Percentiles rank a stretch among this genome's conserved stretches.
These are phyloP conservation scores for Phorcus lineatus DNA, from an alignment of 2,888 invertebrate species.

Conservation along the genomic window DNA sequence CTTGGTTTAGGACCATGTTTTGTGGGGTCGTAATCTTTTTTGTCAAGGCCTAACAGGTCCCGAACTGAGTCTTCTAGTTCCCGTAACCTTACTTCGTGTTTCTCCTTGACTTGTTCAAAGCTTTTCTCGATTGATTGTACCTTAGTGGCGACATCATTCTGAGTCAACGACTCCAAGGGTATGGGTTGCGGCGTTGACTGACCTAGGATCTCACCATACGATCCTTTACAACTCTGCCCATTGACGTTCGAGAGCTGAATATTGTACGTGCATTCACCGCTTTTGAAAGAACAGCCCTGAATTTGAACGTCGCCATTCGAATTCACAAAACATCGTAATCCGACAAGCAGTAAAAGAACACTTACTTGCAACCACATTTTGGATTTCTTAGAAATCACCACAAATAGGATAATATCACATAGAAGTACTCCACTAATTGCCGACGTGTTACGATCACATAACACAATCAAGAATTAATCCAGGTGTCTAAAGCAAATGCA, in stretches of 20 bases:
- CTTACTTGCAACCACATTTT: background rate
- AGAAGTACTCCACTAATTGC: too few relatives aligned
- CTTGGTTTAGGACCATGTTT: background rate
- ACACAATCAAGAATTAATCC: too few relatives aligned
- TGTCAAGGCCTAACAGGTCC: constrained; percentile 20
- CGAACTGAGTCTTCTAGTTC: constrained; percentile 20
- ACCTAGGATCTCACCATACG: background rate
- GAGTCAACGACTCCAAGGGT: background rate
- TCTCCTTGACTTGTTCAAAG: constrained; percentile 27
- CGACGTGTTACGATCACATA: too few relatives aligned
- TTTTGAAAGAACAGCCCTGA: constrained; percentile 19
- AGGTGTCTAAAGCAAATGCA: too few relatives aligned
- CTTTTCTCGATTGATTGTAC: constrained; percentile 24
- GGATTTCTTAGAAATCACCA: background rate
- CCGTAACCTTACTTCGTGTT: constrained; percentile 21
- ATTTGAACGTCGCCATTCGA: background rate
- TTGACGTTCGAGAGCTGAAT: constrained; percentile 19
- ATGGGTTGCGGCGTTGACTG: background rate
- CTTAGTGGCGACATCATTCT: constrained; percentile 4
- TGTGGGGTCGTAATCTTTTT: background rate
- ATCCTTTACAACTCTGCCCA: background rate
- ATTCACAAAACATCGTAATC: background rate
- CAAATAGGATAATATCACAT: too few relatives aligned
- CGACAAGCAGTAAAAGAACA: background rate
- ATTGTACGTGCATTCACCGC: constrained; percentile 5